Evolutionary conservation across 1,140 invertebrate species (phyloP).

Genomic region (Lepidurus apus): DNA sequence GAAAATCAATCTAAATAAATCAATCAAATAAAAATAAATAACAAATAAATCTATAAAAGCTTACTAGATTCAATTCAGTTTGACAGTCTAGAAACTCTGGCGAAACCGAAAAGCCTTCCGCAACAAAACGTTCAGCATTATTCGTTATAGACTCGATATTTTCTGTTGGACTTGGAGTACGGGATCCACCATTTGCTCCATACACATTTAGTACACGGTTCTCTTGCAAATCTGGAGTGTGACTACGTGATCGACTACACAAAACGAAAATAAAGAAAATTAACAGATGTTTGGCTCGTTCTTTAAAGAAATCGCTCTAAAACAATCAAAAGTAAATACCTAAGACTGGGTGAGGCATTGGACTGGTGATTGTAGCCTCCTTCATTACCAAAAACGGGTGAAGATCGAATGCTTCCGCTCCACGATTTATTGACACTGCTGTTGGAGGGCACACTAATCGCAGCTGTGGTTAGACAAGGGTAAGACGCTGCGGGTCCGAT

Average conservation of each 20-base stretch:
- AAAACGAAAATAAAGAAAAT: background rate
- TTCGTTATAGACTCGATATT: background rate
- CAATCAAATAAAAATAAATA: background rate
- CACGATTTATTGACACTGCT: background rate
- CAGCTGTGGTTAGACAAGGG: constrained; percentile 6
- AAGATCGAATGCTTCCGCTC: background rate
- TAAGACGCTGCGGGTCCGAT: background rate
- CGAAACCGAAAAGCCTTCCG: background rate
- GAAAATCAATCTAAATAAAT: background rate
- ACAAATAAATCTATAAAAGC: background rate
- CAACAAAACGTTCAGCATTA: background rate
- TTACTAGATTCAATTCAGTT: background rate
- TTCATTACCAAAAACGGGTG: background rate
- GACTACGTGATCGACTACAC: constrained; percentile 11
- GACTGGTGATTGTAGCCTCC: background rate
- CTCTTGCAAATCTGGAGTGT: background rate
- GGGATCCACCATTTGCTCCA: background rate
- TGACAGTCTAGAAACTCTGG: background rate
- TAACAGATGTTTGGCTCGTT: background rate
- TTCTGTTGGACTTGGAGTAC: background rate
- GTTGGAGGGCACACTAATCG: background rate
- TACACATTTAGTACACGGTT: background rate
- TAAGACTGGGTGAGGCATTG: background rate
- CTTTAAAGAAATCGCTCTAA: too few relatives aligned
- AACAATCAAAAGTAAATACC: background rate